A percentile compares a stretch with the other conserved stretches of the same genome.
Evolutionary conservation across 2,888 invertebrate species (phyloP).

Genomic region (Caenorhabditis sp.): DNA sequence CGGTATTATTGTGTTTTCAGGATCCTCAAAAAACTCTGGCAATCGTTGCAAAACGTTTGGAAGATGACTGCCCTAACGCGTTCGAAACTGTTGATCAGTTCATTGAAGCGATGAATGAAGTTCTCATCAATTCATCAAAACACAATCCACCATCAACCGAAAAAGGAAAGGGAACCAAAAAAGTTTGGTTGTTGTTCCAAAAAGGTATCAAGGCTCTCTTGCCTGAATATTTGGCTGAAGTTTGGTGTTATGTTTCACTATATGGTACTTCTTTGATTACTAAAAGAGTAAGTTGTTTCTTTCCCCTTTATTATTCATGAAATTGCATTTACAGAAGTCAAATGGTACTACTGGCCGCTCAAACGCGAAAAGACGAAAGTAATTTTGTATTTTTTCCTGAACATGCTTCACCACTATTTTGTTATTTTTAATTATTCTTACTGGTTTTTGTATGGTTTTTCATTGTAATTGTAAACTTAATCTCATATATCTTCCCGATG

Average conservation of each 20-base stretch:
- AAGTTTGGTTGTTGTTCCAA: not conserved
- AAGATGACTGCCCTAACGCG: not conserved
- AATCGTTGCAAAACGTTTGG: not conserved
- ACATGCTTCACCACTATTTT: too few species aligned
- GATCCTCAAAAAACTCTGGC: not conserved
- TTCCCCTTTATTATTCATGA: too few species aligned
- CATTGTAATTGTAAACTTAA: too few species aligned
- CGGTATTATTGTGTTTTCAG: conserved; percentile 1
- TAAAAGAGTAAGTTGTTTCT: not conserved
- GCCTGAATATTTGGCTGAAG: not conserved
- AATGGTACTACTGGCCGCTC: not conserved
- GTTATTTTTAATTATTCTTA: too few species aligned
- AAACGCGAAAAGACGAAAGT: not conserved
- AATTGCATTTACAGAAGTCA: not conserved
- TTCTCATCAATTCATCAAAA: conserved; percentile 4
- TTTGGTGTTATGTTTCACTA: not conserved
- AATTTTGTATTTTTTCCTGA: too few species aligned
- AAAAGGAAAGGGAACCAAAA: not conserved
- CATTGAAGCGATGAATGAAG: conserved; percentile 1
- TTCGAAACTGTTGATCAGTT: conserved; percentile 1
- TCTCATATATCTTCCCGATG: too few species aligned
- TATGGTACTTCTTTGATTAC: not conserved
- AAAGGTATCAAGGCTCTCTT: not conserved
- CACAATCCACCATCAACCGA: not conserved
- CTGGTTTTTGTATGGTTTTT: too few species aligned